phyloP scores from a whole-genome alignment of 1,140 invertebrate genomes.

The Saccostrea cuccullata region DNA sequence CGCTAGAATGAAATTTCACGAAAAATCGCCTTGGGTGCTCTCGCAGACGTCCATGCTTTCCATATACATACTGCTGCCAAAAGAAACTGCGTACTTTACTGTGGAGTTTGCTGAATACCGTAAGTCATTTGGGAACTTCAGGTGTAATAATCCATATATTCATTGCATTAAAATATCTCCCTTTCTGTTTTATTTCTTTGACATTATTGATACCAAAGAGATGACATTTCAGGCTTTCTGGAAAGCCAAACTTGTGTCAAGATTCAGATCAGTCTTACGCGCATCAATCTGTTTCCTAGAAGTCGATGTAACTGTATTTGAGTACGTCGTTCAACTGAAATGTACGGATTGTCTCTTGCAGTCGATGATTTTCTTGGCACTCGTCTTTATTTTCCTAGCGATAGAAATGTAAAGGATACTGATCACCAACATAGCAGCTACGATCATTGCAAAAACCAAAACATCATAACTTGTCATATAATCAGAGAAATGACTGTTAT shows the following conservation, averaged over 20 bases:
- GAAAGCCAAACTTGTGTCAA: background rate
- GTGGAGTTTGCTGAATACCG: too few species aligned
- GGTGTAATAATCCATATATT: too few species aligned
- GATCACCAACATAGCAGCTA: background rate
- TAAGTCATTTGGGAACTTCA: too few species aligned
- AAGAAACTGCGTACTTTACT: too few species aligned
- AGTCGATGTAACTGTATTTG: background rate
- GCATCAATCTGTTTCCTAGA: background rate
- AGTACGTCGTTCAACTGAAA: background rate
- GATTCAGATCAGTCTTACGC: background rate
- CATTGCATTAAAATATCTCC: too few species aligned
- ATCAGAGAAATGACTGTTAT: background rate
- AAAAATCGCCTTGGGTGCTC: too few species aligned
- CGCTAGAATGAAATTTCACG: too few species aligned
- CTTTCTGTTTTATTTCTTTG: too few species aligned
- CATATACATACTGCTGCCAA: too few species aligned
- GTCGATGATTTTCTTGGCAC: background rate
- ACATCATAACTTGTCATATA: conserved; percentile 23
- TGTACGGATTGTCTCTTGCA: background rate
- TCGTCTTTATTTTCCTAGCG: background rate
- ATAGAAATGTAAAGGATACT: conserved; percentile 5
- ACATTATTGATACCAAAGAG: too few species aligned
- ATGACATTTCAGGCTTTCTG: too few species aligned
- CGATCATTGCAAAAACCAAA: background rate
- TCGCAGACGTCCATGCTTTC: too few species aligned